A percentile compares a stretch with the other conserved stretches of the same genome.
Evolutionary conservation across 2,113 vertebrate genomes (phyloP).

Genomic region (Hoplias malabaricus): DNA sequence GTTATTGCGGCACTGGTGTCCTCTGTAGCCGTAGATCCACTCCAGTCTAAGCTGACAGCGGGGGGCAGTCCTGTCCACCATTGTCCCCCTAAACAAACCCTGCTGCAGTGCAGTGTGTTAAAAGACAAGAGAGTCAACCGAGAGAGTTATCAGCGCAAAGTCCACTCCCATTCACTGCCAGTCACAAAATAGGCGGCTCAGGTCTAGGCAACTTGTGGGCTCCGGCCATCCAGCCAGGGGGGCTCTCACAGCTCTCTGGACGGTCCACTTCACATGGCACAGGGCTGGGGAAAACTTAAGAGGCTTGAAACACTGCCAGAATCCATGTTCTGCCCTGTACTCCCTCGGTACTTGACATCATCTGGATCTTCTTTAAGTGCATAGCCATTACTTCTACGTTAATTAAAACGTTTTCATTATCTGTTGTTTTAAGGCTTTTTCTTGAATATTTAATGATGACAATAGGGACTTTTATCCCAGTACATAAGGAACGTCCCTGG

Average conservation of each 20-base stretch:
- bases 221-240: not conserved
- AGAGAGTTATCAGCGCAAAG: not conserved
- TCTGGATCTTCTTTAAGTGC: not conserved
- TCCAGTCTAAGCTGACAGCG: slow-evolving; percentile 90
- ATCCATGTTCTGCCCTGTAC: not conserved
- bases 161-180: not conserved
- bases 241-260: not conserved
- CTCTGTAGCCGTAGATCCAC: slow-evolving; percentile 96
- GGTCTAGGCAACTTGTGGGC: too few relatives aligned
- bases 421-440: too few relatives aligned
- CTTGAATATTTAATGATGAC: too few relatives aligned
- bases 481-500: too few relatives aligned
- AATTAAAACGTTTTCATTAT: too few relatives aligned
- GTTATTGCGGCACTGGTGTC: slow-evolving; percentile 97
- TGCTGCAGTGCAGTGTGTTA: too few relatives aligned
- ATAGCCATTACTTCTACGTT: not conserved
- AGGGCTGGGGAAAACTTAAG: too few relatives aligned
- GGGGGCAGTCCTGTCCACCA: slow-evolving; percentile 94
- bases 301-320: too few relatives aligned
- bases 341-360: not conserved
- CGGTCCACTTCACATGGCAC: not conserved
- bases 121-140: too few relatives aligned
- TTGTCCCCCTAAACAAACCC: slow-evolving; percentile 32
- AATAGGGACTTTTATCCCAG: too few relatives aligned
- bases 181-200: too few relatives aligned